Evolutionary conservation across 2,888 invertebrate genomes (phyloP), one percentile per base, ranked within the genome.

Genomic region (Drosophila suboccidentalis): DNA sequence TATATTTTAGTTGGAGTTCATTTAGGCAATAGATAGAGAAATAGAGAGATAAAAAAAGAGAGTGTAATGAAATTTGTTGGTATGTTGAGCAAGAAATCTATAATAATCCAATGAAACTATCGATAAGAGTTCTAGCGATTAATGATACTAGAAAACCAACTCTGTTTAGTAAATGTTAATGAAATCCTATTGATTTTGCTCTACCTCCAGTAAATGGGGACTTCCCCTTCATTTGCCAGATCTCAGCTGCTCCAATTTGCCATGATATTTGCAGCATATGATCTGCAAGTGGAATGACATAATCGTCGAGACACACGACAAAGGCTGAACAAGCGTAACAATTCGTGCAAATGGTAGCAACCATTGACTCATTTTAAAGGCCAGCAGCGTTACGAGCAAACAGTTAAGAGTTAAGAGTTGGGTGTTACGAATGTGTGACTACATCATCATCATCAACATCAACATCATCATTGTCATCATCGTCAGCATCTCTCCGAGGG

Each of bases 401-500:
- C 5, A 17, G 36, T 46, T 46, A 55, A 34, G 44, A 57, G 57
- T 26, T 26, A 15, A 29, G 50, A 39, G 68, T 43, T 70, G 49
- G 11, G 36, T 54, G 69, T 29, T 67, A 34, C 38, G 53, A 60
- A 59, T 41, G 75, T 54, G 54, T 32, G 66, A 22, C 38, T 39
- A 57, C 68, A 64, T 46, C 51, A 61, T 44, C 47, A 32, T 47
- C 47, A 62, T 22, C 51, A n/a, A n/a, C n/a, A 64, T 22, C 53
- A 72, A n/a, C 73, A 46, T 2, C 46, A 22, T 17, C 43, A n/a
- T 32, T 11, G 41, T 4, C 39, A 17, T 17, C 43, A 49, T 66
- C 19, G 19, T 36, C 44, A 53, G 32, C 63, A 68, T 76, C 60
- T 74, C 60, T 71, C 76, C 58, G 75, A 75, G 80, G 76, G 75